Percentiles rank a stretch among this genome's conserved stretches.
Evolutionary conservation across 2,113 vertebrate genomes (phyloP).

Genomic region (Serilophus lunatus): DNA sequence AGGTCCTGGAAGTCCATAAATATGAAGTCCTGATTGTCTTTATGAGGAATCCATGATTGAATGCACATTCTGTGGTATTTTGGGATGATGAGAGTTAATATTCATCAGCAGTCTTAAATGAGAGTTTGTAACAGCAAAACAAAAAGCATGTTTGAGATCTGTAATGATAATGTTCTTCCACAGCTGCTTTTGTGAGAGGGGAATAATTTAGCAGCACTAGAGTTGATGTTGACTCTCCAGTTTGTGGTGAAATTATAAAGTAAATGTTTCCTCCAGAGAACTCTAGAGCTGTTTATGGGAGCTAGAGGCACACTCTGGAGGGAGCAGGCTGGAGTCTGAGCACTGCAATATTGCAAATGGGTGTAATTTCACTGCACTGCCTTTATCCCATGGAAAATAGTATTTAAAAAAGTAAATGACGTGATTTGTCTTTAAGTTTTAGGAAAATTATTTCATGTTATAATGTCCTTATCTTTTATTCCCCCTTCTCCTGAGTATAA

Average conservation of each 20-base stretch:
- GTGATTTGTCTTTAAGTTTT: neutral
- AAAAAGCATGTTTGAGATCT: neutral
- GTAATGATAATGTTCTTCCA: neutral
- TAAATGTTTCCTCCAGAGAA: neutral
- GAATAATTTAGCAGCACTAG: neutral
- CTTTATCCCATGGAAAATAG: neutral
- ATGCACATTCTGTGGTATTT: neutral
- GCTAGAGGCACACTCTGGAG: neutral
- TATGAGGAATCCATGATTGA: neutral
- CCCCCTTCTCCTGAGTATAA: accelerated
- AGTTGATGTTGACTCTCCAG: neutral
- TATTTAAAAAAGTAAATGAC: neutral
- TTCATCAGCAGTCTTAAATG: neutral
- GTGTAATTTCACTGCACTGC: neutral
- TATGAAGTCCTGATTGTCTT: neutral
- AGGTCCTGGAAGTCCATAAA: neutral
- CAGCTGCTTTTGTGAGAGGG: slow-evolving; percentile 24
- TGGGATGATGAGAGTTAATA: slow-evolving; percentile 1
- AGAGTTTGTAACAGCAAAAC: neutral
- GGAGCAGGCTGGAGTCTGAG: neutral
- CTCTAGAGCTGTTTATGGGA: neutral
- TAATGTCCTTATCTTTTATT: neutral
- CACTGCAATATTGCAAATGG: neutral
- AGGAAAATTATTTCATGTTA: neutral
- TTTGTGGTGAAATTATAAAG: neutral